Base-by-base conservation (phyloP, 2,888 invertebrate species). In the Pristionchus entomophagus region DNA sequence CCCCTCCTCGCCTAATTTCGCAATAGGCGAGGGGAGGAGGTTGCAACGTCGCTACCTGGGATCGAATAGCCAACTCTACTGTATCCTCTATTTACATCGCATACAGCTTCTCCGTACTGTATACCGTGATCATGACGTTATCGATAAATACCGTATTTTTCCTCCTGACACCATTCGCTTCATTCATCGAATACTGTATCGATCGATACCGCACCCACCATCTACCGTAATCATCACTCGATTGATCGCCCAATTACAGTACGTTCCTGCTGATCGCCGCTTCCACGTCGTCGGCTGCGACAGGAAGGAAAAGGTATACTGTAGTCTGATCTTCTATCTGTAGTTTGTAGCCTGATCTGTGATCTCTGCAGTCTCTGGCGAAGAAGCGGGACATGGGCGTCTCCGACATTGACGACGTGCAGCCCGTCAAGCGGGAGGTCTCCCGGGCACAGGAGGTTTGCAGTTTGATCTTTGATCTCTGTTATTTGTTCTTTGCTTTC, bases 271-370 rank as follows among this genome's bases (percentile, higher is more conserved):
- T 73, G 26, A 22, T 73, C 45, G 73, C 73, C 12, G 41, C 73
- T 22, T 41, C 73, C 6, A 8, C 26, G 41, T n/a, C 38, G 45
- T 41, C 73, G 41, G 73, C 41, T 41, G 65, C 65, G 65, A 69
- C 65, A 73, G 45, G 73, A 73, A 73, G 73, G 73, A 73, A 32
- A 73, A 73, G 73, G 73, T 73, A 73, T n/a, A 45, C 35, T 41
- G 69, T 73, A 41, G 35, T 35, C 32, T 65, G 69, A 73, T 73
- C 69, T 73, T 12, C 8, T 22, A 41, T 38, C 4, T 73, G 41
- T 41, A 12, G 41, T 73, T n/a, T 73, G 41, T 41, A 41, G 41
- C 41, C n/a, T 73, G 73, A 73, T 41, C 73, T 32, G n/a, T 73
- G 45, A 73, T 73, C 45, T n/a, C 17, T 73, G 38, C 73, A 73